phyloP scores from a whole-genome alignment of 2,888 invertebrate genomes.

The Argynnis bischoffii region DNA sequence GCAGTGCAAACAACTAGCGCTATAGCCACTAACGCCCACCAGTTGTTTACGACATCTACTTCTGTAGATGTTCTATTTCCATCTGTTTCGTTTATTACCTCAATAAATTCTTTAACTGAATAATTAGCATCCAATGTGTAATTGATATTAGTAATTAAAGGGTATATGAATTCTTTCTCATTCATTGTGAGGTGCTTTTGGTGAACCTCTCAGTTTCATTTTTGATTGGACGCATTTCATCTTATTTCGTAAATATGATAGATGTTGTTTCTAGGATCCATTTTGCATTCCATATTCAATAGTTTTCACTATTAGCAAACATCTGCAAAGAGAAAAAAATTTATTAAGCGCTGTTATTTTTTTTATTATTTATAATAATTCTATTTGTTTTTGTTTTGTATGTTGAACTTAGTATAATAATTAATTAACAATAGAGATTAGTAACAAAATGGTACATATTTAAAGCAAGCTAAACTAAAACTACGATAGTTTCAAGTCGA shows the following conservation, averaged over 20 bases:
- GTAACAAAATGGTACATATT: no score
- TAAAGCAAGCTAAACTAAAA: no score
- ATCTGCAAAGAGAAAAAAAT: constrained; percentile 55
- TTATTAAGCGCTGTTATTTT: not conserved
- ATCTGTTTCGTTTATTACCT: constrained; percentile 48
- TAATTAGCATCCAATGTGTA: constrained; percentile 50
- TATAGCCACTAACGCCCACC: constrained; percentile 91
- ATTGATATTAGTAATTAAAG: constrained; percentile 32
- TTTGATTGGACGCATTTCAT: constrained; percentile 59
- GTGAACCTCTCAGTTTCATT: constrained; percentile 56
- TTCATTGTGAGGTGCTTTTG: constrained; percentile 62
- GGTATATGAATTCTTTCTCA: constrained; percentile 52
- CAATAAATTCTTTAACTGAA: constrained; percentile 42
- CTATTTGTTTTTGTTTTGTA: no score
- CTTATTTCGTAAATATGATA: constrained; percentile 76
- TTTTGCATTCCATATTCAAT: constrained; percentile 46
- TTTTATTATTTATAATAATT: not conserved
- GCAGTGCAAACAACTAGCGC: constrained; percentile 92
- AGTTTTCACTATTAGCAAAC: constrained; percentile 39
- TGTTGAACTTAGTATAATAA: no score
- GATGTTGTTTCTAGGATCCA: constrained; percentile 53
- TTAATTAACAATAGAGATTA: no score
- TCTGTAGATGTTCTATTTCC: constrained; percentile 47
- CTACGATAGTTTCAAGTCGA: no score
- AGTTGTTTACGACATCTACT: constrained; percentile 81